Conservation (phyloP, 2,888 invertebrate species). For the Cataglyphis cursor region DNA sequence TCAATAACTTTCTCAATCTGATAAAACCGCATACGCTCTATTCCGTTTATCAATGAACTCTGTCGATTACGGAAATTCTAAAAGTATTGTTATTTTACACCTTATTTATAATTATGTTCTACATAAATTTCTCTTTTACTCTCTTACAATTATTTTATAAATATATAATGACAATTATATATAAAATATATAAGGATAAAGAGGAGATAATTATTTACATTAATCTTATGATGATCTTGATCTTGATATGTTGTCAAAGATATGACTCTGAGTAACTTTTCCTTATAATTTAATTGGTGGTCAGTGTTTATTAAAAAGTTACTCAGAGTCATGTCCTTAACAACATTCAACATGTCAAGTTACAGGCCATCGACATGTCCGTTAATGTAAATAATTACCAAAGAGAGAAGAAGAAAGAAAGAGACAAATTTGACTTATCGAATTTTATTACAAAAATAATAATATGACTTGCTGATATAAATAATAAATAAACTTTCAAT, state of each 20-base stretch:
- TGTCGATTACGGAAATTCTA: constrained; percentile 4
- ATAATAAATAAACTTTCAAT: not conserved
- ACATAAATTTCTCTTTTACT: not conserved
- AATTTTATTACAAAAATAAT: not conserved
- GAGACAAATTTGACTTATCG: not conserved
- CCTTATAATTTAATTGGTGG: too few relatives aligned
- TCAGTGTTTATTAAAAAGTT: too few relatives aligned
- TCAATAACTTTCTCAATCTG: not conserved
- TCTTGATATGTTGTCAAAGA: too few relatives aligned
- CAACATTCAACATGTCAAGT: too few relatives aligned
- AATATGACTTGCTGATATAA: not conserved
- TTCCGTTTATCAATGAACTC: constrained; percentile 26
- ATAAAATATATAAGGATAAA: constrained; percentile 45
- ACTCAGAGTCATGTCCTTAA: too few relatives aligned
- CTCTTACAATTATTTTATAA: not conserved
- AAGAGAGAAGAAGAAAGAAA: constrained; percentile 1
- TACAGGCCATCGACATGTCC: too few relatives aligned
- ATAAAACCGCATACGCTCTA: constrained; percentile 2
- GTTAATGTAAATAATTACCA: too few relatives aligned
- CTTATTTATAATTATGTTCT: not conserved
- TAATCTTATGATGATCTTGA: too few relatives aligned
- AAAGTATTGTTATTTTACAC: not conserved
- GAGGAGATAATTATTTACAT: too few relatives aligned
- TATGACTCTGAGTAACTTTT: too few relatives aligned
- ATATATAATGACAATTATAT: constrained; percentile 4